Evolutionary conservation across 2,888 invertebrate genomes (phyloP), one percentile per base, ranked within the genome.

Genomic region (Agrotis puta): DNA sequence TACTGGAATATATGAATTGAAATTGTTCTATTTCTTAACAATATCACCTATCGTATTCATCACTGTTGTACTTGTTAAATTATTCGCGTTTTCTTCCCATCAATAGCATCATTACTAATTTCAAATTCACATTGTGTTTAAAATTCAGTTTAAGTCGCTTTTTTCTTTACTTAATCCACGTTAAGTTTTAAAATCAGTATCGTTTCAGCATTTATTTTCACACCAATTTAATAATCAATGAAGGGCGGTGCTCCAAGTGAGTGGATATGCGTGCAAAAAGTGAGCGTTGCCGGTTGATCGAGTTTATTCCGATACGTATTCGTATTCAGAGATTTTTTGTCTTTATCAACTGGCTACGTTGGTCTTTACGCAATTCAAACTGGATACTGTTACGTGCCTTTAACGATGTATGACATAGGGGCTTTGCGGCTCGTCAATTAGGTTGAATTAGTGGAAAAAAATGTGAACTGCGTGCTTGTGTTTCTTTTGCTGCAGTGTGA

Each of bases 321-420:
- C 74, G 75, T 82, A 85, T 85, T 83, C 82, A 76, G 77, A 78
- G 27, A 62, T 79, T 86, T 88, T 88, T 87, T 88, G 70, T 79
- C 71, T 84, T 83, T 86, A 81, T 79, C 74, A 63, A 81, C 80
- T 71, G 47, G 81, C 77, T 84, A 64, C 70, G 72, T 58, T 62
- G 72, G 79, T 82, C 76, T 88, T 90, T 88, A 87, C 88, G 86
- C 84, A 88, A 90, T 82, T 63, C 59, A 76, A 84, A 82, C 82
- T 83, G 79, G 76, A 79, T 69, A 81, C 77, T 82, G 81, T 83
- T 82, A 81, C 82, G 70, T 70, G 62, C 64, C 78, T 83, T 85
- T 83, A 82, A 83, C 71, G 80, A 83, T 70, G 66, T 75, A 75
- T 79, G 83, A 82, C 77, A 79, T 77, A 79, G 69, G 51, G 71